Conservation (phyloP, 2,113 vertebrate genomes). For the Actinemys pallida region DNA sequence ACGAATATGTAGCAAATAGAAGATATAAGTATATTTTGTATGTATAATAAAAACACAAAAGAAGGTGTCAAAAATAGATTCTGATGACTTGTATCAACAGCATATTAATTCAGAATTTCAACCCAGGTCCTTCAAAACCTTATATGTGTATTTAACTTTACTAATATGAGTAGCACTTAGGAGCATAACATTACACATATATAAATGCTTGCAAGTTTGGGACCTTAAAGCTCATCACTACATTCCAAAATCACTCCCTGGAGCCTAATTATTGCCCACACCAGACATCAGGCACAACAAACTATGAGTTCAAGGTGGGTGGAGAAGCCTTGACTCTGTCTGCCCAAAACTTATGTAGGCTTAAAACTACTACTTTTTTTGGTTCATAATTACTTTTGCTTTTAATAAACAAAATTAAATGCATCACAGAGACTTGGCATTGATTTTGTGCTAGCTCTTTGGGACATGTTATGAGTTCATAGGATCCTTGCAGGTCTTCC, state of each 20-base stretch:
- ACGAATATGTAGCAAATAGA: neutral
- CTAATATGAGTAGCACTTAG: neutral
- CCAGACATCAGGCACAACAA: neutral
- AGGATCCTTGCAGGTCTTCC: neutral
- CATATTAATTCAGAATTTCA: neutral
- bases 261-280: neutral
- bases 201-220: neutral
- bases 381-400: neutral
- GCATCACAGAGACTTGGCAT: neutral
- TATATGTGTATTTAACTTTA: neutral
- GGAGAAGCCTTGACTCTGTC: neutral
- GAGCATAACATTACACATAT: neutral
- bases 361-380: neutral
- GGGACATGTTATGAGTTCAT: neutral
- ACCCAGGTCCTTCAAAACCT: neutral
- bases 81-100: neutral
- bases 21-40: neutral
- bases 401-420: neutral
- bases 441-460: neutral
- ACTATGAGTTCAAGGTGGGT: neutral
- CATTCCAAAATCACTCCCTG: neutral
- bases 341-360: neutral
- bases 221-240: neutral
- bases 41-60: neutral
- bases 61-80: neutral